Percentiles rank a stretch among this genome's conserved stretches.
These are phyloP conservation scores for Buceros bicornis DNA, from an alignment of 2,797 vertebrate genomes.

Conservation along the genomic window DNA sequence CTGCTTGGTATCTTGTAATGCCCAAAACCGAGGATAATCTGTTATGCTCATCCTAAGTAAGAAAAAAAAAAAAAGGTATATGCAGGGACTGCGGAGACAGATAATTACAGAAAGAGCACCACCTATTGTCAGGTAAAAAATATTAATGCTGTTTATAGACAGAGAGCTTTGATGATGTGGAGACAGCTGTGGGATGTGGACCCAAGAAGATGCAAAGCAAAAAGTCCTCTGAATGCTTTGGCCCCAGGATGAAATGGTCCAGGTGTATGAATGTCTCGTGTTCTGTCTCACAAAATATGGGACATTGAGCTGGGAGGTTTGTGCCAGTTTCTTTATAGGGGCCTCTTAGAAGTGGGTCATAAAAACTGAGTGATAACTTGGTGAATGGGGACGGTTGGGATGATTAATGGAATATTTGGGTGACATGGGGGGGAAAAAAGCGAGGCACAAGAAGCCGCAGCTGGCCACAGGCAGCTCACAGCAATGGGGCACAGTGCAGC, in stretches of 20 bases:
- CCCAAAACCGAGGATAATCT: neutral
- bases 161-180: neutral
- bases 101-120: constrained; percentile 70
- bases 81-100: neutral
- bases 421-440: neutral
- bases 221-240: neutral
- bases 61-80: neutral
- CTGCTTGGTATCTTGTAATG: neutral
- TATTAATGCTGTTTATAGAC: neutral
- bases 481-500: neutral
- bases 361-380: neutral
- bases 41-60: neutral
- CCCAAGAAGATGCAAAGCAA: neutral
- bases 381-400: neutral
- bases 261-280: accelerated
- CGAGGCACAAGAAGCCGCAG: neutral
- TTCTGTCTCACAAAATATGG: neutral
- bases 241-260: neutral
- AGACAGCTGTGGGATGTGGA: constrained; percentile 1
- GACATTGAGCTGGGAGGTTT: neutral
- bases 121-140: constrained; percentile 47
- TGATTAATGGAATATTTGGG: neutral
- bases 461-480: neutral
- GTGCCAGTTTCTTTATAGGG: neutral
- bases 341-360: neutral